These are phyloP conservation scores for Dasysyrphus albostriatus DNA, from an alignment of 2,888 invertebrate species.

Conservation along the genomic window DNA sequence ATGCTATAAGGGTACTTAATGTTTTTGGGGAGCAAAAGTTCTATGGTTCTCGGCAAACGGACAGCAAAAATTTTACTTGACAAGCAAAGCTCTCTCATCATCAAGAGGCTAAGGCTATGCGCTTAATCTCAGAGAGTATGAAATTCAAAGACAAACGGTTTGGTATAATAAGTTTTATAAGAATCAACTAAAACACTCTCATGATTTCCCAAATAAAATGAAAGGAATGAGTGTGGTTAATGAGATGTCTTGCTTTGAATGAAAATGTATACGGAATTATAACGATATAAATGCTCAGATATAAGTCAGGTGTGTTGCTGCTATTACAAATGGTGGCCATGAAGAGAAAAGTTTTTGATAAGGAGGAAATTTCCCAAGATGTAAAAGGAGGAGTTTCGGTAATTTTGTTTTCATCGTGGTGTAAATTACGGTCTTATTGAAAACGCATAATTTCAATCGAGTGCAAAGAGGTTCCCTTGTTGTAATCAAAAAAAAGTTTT, in stretches of 20 bases:
- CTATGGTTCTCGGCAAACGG: background rate
- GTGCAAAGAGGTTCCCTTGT: too few relatives aligned
- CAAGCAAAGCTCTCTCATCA: constrained; percentile 66
- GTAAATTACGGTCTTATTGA: too few relatives aligned
- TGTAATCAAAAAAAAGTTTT: too few relatives aligned
- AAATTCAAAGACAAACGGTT: constrained; percentile 48
- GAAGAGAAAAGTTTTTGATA: background rate
- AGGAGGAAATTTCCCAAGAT: background rate
- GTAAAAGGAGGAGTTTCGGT: too few relatives aligned
- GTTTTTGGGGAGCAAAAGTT: constrained; percentile 8
- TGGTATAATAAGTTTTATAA: constrained; percentile 9
- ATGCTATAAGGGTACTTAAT: constrained; percentile 19
- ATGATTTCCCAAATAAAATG: background rate
- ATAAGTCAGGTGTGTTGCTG: background rate
- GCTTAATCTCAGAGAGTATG: constrained; percentile 57
- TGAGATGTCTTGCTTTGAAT: background rate
- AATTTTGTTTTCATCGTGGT: too few relatives aligned
- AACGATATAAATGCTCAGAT: background rate
- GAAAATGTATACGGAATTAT: background rate
- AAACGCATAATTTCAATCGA: too few relatives aligned
- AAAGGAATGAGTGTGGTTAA: background rate
- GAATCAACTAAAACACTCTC: background rate
- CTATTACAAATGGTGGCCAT: background rate
- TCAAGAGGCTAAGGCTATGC: constrained; percentile 42
- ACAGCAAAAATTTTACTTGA: constrained; percentile 46